A percentile compares a stretch with the other conserved stretches of the same genome.
phyloP scores from a whole-genome alignment of 2,797 vertebrate genomes.

The Hozukius guyotensis region DNA sequence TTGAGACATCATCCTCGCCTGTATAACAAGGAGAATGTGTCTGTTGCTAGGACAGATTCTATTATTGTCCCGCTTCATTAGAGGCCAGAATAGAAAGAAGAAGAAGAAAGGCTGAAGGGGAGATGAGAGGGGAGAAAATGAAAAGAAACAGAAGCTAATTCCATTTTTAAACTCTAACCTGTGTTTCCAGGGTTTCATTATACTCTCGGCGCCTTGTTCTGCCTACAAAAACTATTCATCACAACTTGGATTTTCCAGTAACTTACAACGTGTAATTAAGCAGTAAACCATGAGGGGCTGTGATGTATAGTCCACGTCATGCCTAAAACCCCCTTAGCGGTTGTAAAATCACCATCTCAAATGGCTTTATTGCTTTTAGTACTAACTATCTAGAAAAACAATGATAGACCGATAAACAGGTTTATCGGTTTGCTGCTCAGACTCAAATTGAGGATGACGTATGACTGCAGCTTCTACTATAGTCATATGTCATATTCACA shows the following conservation, averaged over 20 bases:
- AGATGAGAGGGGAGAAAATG: neutral
- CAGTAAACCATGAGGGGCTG: too few species aligned
- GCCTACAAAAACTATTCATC: neutral
- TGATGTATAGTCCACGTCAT: too few species aligned
- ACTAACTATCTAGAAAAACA: too few species aligned
- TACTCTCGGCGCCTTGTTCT: neutral
- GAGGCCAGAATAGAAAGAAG: neutral
- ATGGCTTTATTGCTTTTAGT: neutral
- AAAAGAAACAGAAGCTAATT: neutral
- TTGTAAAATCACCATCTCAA: neutral
- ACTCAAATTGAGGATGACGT: too few species aligned
- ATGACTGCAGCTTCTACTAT: too few species aligned
- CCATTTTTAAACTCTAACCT: neutral
- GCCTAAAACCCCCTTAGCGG: too few species aligned
- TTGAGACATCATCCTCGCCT: slow-evolving; percentile 26
- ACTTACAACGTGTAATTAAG: neutral
- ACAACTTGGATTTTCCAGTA: neutral
- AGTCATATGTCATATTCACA: too few species aligned
- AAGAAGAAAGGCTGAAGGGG: neutral
- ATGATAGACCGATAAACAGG: too few species aligned
- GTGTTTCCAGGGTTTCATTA: neutral
- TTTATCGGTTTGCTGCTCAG: too few species aligned
- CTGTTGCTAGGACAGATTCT: slow-evolving; percentile 40
- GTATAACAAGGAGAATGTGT: slow-evolving; percentile 4
- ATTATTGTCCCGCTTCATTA: slow-evolving; percentile 34